Evolutionary conservation across 2,797 vertebrate species (phyloP), one percentile per base, ranked within the genome.

Genomic region (Streptopelia turtur): DNA sequence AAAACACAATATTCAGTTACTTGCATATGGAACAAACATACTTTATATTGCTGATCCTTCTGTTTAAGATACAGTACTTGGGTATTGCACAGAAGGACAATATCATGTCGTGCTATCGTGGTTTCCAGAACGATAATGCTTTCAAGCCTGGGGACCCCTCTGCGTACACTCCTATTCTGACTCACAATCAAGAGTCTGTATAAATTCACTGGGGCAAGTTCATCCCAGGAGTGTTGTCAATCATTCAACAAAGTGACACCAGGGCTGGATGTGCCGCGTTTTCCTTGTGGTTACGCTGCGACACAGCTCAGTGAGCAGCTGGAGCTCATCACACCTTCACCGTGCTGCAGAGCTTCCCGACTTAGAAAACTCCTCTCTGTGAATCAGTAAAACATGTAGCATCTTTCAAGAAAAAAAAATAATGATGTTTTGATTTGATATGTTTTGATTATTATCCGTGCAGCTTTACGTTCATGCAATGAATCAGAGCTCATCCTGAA

Each of bases 251-350:
- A 41, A 57, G 61, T 15, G 69, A 28, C 41, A 41, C 12, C 1
- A 2, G 37, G 30, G 4, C 3, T 71, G 45, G n/a, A 74, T 9
- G 17, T 65, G 57, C 37, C 1, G 0, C 10, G 28, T 53, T 82
- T 83, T 41, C 75, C 64, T 76, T 0, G 0, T 20, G 30, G 24
- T 37, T 49, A 59, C 0, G 0, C n/a, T 65, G 31, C 12, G 25
- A 37, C 1, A 5, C 16, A 39, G 37, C 31, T 47, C 64, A 50
- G 37, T 1, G 5, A 47, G 30, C 4, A 4, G 31, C 33, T 43
- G 61, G 47, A 78, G 16, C 35, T 83, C 53, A 20, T 23, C 1
- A 15, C 27, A 61, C 45, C 47, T 78, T 53, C 57, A 15, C 0
- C 0, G 33, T 8, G 6, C 56, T n/a, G 55, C 65, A 65, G 61